Conservation (phyloP, 1,140 invertebrate genomes). For the Tenebrio molitor region DNA sequence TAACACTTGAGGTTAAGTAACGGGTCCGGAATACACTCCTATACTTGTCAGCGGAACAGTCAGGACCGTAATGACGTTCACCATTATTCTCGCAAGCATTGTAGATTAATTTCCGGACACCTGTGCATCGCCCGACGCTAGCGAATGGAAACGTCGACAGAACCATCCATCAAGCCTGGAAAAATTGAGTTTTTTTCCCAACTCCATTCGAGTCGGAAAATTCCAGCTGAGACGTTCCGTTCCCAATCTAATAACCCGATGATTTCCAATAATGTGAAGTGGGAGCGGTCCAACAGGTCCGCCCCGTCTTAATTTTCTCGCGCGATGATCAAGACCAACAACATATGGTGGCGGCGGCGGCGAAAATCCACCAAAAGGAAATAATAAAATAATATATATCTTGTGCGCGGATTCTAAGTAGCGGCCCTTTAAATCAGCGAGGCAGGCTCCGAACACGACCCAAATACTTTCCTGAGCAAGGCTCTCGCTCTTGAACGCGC, state of each 20-base stretch:
- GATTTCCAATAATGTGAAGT: not conserved
- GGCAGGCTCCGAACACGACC: not conserved
- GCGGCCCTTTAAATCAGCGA: not conserved
- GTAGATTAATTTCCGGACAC: constrained; percentile 16
- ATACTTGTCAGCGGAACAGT: not conserved
- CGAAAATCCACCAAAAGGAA: too few relatives aligned
- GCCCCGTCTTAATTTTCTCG: too few relatives aligned
- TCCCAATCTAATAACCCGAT: constrained; percentile 4
- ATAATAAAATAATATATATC: too few relatives aligned
- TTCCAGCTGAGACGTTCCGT: not conserved
- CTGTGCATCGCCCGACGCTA: not conserved
- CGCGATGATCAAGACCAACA: too few relatives aligned
- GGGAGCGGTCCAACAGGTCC: not conserved
- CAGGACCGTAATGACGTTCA: constrained; percentile 5
- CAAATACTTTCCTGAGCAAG: constrained; percentile 9
- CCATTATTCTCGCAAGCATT: not conserved
- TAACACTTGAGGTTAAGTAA: constrained; percentile 1
- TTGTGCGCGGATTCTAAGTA: too few relatives aligned
- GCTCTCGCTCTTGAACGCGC: not conserved
- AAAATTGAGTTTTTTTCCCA: constrained; percentile 5
- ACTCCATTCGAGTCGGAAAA: not conserved
- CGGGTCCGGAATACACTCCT: not conserved
- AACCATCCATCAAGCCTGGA: not conserved
- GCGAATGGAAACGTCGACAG: constrained; percentile 8
- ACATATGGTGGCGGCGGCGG: too few relatives aligned